Evolutionary conservation across 1,140 invertebrate genomes (phyloP).

Genomic region (Leptoteleia sp.): DNA sequence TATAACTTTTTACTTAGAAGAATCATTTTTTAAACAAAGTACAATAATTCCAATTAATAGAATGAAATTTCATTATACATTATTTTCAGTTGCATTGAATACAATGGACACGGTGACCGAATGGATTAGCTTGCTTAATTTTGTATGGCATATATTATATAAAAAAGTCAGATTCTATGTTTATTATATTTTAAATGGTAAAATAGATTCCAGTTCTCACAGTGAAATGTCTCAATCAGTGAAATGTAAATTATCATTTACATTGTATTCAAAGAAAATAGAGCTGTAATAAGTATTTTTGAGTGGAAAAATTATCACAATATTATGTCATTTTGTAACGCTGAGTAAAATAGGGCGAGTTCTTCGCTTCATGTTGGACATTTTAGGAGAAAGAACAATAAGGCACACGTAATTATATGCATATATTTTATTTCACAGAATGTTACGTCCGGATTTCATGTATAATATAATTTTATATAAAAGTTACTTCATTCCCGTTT

Average conservation of each 20-base stretch:
- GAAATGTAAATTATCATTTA: not conserved
- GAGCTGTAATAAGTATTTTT: conserved; percentile 8
- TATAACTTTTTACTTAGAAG: too few species aligned
- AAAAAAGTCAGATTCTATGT: too few species aligned
- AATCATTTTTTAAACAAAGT: too few species aligned
- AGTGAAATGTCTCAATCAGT: not conserved
- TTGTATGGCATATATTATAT: too few species aligned
- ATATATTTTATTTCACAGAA: conserved; percentile 42
- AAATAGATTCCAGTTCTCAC: not conserved
- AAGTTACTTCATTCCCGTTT: conserved; percentile 14
- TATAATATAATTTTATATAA: conserved; percentile 50
- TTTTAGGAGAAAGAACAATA: conserved; percentile 19
- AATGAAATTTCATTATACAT: too few species aligned
- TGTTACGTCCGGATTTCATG: conserved; percentile 39
- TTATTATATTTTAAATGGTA: too few species aligned
- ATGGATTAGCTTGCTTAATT: too few species aligned
- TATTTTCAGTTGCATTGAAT: too few species aligned
- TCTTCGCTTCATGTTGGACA: conserved; percentile 11
- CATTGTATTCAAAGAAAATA: not conserved
- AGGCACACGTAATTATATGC: conserved; percentile 22
- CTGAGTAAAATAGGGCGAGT: conserved; percentile 9
- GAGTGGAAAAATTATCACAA: not conserved
- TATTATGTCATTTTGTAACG: conserved; percentile 2
- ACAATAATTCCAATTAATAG: too few species aligned
- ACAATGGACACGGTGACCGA: too few species aligned